Evolutionary conservation across 2,888 invertebrate species (phyloP).

Genomic region (Drosophila hawaiiensis): DNA sequence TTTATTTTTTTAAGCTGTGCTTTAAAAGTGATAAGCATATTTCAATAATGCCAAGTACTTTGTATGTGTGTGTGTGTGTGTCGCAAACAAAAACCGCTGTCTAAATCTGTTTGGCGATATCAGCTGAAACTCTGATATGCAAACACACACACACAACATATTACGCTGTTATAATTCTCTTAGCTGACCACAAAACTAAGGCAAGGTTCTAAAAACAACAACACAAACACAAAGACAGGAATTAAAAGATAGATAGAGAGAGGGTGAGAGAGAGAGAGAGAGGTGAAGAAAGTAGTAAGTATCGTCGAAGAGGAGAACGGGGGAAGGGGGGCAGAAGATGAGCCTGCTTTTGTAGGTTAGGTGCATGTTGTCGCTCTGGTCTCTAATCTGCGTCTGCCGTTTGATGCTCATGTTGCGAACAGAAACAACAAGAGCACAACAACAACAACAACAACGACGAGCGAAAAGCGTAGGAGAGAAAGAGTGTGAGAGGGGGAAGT

Average conservation of each 20-base stretch:
- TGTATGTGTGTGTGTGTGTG: background rate
- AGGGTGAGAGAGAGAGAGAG: background rate
- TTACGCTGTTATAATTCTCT: conserved; percentile 33
- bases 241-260: background rate
- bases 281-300: background rate
- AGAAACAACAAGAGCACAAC: conserved; percentile 11
- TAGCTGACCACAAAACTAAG: conserved; percentile 38
- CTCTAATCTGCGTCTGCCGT: conserved; percentile 65
- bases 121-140: background rate
- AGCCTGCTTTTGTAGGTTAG: background rate
- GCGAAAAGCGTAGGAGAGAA: conserved; percentile 11
- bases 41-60: background rate
- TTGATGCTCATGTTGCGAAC: conserved; percentile 59
- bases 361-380: conserved; percentile 54
- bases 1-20: background rate
- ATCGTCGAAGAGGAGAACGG: background rate
- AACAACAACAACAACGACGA: conserved; percentile 15
- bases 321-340: background rate
- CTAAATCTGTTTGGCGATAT: conserved; percentile 8
- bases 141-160: background rate
- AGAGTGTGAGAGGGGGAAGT: conserved; percentile 26
- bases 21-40: background rate
- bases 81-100: background rate
- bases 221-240: conserved; percentile 4
- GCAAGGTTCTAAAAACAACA: background rate